Evolutionary conservation across 2,797 vertebrate genomes (phyloP).

Genomic region (Amniataba percoides): DNA sequence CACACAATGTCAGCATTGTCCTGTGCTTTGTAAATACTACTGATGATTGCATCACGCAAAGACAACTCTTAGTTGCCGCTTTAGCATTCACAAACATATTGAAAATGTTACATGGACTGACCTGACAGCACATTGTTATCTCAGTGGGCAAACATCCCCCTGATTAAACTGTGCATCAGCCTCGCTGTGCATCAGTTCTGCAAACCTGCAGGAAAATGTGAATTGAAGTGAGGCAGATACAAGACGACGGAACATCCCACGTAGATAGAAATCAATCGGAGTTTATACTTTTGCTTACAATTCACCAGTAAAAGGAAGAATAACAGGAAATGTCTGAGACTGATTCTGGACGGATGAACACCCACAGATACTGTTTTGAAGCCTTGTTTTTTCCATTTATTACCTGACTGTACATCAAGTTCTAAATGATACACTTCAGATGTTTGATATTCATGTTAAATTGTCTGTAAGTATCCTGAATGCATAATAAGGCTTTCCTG

Average conservation of each 20-base stretch:
- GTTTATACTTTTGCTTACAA: conserved; percentile 5
- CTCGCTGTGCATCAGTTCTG: conserved; percentile 1
- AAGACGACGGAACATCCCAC: conserved; percentile 3
- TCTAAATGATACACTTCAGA: conserved; percentile 17
- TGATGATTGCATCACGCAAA: conserved; percentile 50
- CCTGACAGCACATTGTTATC: conserved; percentile 5
- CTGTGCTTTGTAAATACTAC: conserved; percentile 68
- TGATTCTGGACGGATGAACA: not conserved
- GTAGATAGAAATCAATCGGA: conserved; percentile 4
- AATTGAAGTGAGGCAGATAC: not conserved
- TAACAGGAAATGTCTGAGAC: not conserved
- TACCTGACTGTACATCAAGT: not conserved
- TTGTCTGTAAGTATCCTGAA: conserved; percentile 18
- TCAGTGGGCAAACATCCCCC: not conserved
- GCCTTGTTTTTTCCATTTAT: not conserved
- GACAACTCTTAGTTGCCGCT: conserved; percentile 25
- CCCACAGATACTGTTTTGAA: not conserved
- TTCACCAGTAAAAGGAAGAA: conserved; percentile 16
- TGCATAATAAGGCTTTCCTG: conserved; percentile 55
- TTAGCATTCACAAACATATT: conserved; percentile 9
- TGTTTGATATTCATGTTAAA: conserved; percentile 12
- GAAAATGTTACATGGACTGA: conserved; percentile 7
- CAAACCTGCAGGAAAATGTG: conserved; percentile 30
- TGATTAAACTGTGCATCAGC: conserved; percentile 2
- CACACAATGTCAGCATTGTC: conserved; percentile 52